A percentile compares a stretch with the other conserved stretches of the same genome.
These are phyloP conservation scores for Ciconia stormi DNA, from an alignment of 2,113 vertebrate genomes.

Conservation along the genomic window DNA sequence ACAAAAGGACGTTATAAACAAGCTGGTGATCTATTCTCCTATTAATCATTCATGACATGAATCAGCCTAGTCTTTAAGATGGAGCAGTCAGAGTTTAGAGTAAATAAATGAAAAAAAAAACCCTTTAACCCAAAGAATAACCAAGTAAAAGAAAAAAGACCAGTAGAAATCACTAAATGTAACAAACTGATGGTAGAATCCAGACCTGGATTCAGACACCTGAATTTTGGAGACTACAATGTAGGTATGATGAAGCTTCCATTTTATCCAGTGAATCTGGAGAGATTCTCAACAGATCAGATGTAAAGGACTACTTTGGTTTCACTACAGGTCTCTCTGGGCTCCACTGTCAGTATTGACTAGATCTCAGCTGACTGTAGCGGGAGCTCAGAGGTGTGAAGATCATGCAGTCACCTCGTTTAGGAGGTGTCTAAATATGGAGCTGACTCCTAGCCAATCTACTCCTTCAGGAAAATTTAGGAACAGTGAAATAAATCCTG, in stretches of 20 bases:
- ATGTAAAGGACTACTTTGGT: background rate
- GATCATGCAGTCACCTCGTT: background rate
- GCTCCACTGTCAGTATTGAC: background rate
- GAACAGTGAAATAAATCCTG: background rate
- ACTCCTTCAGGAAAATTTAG: background rate
- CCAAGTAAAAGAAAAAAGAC: background rate
- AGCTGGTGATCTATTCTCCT: background rate
- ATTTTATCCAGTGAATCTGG: background rate
- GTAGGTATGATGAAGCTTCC: background rate
- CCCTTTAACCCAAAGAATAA: background rate
- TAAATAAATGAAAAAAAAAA: background rate
- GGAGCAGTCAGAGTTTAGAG: background rate
- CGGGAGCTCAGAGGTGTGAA: background rate
- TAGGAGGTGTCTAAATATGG: background rate
- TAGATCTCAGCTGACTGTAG: background rate
- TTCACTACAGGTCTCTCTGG: background rate
- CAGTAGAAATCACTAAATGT: background rate
- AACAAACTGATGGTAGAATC: background rate
- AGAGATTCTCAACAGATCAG: background rate
- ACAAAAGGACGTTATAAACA: background rate
- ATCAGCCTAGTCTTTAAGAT: background rate
- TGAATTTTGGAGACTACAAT: background rate
- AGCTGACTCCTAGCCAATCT: background rate
- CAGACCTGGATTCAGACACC: background rate
- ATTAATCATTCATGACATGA: background rate